Evolutionary conservation across 2,113 vertebrate genomes (phyloP).

Genomic region (Takifugu flavidus): DNA sequence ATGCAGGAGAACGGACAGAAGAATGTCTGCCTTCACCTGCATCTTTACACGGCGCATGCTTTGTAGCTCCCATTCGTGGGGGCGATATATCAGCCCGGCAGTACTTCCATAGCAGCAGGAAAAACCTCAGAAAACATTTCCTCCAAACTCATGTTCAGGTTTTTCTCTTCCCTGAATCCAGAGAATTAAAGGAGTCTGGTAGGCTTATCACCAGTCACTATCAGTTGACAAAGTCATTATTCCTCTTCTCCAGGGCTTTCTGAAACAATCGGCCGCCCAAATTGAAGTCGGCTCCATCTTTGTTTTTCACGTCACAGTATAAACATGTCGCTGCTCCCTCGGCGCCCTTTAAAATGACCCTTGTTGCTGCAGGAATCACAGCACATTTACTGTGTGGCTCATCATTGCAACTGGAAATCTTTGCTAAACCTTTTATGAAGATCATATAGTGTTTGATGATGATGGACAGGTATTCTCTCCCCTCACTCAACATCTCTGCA

Average conservation of each 20-base stretch:
- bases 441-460: neutral
- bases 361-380: neutral
- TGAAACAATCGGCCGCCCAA: no score
- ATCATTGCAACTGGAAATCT: neutral
- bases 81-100: conserved; percentile 22
- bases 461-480: neutral
- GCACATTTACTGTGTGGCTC: no score
- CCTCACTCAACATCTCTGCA: neutral
- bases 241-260: neutral
- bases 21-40: no score
- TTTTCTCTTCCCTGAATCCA: neutral
- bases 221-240: neutral
- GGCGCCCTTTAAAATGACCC: neutral
- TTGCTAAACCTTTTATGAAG: neutral
- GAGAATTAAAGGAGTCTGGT: conserved; percentile 9
- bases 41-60: neutral
- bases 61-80: conserved; percentile 9
- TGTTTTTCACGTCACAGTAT: no score
- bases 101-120: conserved; percentile 1
- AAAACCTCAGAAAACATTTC: conserved; percentile 6
- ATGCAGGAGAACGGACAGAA: no score
- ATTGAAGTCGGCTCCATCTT: no score
- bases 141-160: neutral
- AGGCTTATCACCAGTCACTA: neutral
- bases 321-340: neutral